A percentile compares a stretch with the other conserved stretches of the same genome.
phyloP scores from a whole-genome alignment of 2,113 vertebrate species.

The Vimba vimba region DNA sequence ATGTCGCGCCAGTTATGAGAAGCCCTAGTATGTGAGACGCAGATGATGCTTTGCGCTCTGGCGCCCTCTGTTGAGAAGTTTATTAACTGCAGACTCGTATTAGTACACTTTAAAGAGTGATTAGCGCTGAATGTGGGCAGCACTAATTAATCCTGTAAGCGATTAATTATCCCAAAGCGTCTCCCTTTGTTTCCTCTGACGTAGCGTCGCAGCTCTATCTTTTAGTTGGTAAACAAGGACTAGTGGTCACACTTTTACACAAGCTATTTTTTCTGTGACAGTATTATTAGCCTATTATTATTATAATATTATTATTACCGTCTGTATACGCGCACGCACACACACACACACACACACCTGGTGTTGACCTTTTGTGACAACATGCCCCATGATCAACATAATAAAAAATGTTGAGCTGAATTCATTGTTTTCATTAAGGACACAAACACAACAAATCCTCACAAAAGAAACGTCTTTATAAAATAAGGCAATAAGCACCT shows the following conservation, averaged over 20 bases:
- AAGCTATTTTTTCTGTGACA: background rate
- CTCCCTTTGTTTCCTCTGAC: constrained; percentile 6
- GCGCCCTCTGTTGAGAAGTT: constrained; percentile 39
- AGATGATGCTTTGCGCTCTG: background rate
- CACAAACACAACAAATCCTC: background rate
- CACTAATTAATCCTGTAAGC: constrained; percentile 58
- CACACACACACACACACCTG: too few relatives aligned
- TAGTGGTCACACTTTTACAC: background rate
- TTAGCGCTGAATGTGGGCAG: constrained; percentile 20
- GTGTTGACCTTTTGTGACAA: background rate
- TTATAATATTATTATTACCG: background rate
- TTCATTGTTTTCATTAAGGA: background rate
- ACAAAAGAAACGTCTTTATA: background rate
- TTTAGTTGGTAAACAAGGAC: background rate
- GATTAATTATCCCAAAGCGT: constrained; percentile 39
- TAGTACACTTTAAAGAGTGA: constrained; percentile 2
- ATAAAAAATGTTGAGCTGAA: background rate
- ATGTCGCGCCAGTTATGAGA: too few relatives aligned
- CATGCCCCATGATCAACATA: background rate
- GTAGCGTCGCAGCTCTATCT: background rate
- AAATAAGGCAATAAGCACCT: background rate
- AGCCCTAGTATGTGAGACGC: background rate
- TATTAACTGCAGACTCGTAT: background rate
- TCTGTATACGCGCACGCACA: background rate
- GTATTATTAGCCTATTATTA: background rate